Evolutionary conservation across 2,888 invertebrate species (phyloP).

Genomic region (Drosophila subsilvestris): DNA sequence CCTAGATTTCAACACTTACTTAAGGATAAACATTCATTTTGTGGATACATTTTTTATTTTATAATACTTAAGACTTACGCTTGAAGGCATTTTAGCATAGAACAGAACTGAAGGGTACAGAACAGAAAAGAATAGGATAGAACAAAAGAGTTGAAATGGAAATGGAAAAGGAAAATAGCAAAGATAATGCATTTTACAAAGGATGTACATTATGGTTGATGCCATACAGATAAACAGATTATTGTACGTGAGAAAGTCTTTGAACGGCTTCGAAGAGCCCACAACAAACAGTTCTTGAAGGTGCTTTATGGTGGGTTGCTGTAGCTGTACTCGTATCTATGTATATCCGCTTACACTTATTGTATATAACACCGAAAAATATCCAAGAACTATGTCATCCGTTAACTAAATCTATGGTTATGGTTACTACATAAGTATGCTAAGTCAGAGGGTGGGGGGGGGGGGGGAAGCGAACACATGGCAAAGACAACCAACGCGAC

Average conservation of each 20-base stretch:
- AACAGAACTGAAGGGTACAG: conserved; percentile 48
- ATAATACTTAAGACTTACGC: conserved; percentile 74
- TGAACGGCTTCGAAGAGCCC: conserved; percentile 30
- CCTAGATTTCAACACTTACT: conserved; percentile 50
- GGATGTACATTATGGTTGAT: conserved; percentile 34
- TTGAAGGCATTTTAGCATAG: conserved; percentile 71
- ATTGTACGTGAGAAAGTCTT: conserved; percentile 42
- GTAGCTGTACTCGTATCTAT: conserved; percentile 36
- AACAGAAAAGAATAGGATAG: conserved; percentile 42
- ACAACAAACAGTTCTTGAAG: conserved; percentile 40
- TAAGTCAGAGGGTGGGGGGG: conserved; percentile 13
- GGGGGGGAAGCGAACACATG: conserved; percentile 5
- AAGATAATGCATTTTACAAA: conserved; percentile 67
- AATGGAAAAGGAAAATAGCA: conserved; percentile 34
- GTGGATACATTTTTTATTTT: conserved; percentile 57
- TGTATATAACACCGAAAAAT: conserved; percentile 52
- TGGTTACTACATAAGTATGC: conserved; percentile 21
- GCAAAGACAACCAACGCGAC: neutral
- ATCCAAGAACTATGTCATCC: conserved; percentile 41
- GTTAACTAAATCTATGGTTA: conserved; percentile 40
- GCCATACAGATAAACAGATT: conserved; percentile 20
- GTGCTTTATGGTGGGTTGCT: conserved; percentile 69
- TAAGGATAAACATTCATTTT: conserved; percentile 58
- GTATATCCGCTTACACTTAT: conserved; percentile 35
- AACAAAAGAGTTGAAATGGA: conserved; percentile 29